Base-by-base conservation (phyloP, 2,888 invertebrate species). In the Holacanthella duospinosa region DNA sequence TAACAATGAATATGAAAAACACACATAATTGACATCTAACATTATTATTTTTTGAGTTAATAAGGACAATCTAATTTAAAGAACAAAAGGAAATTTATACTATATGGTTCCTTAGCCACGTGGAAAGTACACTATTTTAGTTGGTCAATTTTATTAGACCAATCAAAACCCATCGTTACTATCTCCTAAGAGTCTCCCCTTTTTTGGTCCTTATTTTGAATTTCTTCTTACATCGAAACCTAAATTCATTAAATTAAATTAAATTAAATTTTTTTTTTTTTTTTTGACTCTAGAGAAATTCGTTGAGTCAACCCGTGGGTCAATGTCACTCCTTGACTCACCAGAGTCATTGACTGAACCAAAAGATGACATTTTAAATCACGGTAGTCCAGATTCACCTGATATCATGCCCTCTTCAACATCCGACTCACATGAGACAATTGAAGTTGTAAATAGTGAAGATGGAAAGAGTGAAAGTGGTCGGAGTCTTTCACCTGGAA, bases 281-380 rank as follows among this genome's bases (percentile, higher is more conserved):
- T 29, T 9, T 54, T 2, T 29, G 19, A 25, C 55, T 61, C 43
- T 81, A 85, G 85, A 85, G 78, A 85, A 85, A 79, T 85, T 85
- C 76, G 84, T 84, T 64, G 84, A 85, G 74, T 83, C 84, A 64
- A 73, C 74, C 16, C 29, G 25, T 12, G 36, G 43, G 3, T 68
- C 71, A 55, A 70, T 68, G 36, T 70, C 71, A 19, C 61, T 68
- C 64, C 64, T 71, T 65, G 70, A 70, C 63, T 70, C 70, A 25
- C 68, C 68, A 24, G 71, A 71, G 61, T 67, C 67, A 26, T 62
- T 68, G 57, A 70, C 66, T 59, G 69, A 69, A 63, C 69, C 69
- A 36, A 71, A 69, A 55, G 61, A 66, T 60, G 64, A 62, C 53
- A 65, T 68, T 43, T n/a, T n/a, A n/a, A n/a, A n/a, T n/a, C 62